These are phyloP conservation scores for Luidia sarsii DNA, from an alignment of 53 echinoderm and acorn worm species.

Conservation along the genomic window DNA sequence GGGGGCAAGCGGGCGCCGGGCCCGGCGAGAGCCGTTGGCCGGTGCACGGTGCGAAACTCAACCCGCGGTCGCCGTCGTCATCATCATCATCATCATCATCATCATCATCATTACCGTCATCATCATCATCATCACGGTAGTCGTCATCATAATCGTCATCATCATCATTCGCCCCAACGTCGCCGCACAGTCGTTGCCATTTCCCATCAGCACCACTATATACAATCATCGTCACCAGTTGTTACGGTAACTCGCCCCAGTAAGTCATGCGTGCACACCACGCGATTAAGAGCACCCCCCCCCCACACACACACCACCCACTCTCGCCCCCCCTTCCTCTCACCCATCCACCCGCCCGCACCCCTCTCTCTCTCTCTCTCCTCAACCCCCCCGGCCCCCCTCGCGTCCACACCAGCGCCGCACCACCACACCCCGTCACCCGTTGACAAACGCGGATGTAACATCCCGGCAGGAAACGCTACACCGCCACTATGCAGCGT, in stretches of 20 bases:
- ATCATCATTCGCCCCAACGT: neutral
- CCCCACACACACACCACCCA: too few relatives aligned
- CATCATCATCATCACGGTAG: neutral
- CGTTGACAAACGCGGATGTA: constrained; percentile 55
- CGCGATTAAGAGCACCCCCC: constrained; percentile 27
- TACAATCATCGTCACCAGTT: neutral
- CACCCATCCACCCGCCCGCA: too few relatives aligned
- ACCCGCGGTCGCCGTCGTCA: neutral
- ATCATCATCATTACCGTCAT: constrained; percentile 1
- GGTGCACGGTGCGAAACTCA: neutral
- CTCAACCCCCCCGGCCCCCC: too few relatives aligned
- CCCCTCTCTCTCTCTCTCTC: too few relatives aligned
- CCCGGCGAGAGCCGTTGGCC: too few relatives aligned
- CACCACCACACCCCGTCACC: constrained; percentile 42
- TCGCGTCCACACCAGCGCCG: too few relatives aligned
- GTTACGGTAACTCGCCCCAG: neutral
- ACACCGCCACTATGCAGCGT: constrained; percentile 1
- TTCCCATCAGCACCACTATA: neutral
- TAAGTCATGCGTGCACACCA: constrained; percentile 11
- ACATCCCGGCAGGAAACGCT: neutral
- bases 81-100: constrained; percentile 7
- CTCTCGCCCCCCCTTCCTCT: too few relatives aligned
- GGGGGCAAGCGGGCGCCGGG: too few relatives aligned
- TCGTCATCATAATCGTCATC: constrained; percentile 1
- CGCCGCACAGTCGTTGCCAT: neutral